phyloP scores from a whole-genome alignment of 2,113 vertebrate genomes.

The Leucopsar rothschildi region DNA sequence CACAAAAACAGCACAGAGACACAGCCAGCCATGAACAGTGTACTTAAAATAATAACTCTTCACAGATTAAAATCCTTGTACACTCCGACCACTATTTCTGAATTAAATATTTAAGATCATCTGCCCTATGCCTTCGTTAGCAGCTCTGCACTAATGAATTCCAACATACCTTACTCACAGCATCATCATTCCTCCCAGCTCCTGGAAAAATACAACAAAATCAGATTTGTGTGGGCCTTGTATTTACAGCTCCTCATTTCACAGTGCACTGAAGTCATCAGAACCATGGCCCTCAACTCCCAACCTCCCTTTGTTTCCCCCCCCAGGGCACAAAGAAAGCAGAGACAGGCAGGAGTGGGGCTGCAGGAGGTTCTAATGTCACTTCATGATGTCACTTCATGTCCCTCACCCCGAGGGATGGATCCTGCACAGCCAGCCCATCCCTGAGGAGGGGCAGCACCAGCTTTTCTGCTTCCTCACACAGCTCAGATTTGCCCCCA shows the following conservation, averaged over 20 bases:
- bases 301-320: background rate
- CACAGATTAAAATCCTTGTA: background rate
- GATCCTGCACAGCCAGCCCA: background rate
- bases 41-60: background rate
- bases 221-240: background rate
- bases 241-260: background rate
- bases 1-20: background rate
- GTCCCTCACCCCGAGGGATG: background rate
- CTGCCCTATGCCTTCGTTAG: rapidly evolving
- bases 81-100: background rate
- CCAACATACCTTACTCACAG: slow-evolving; percentile 10
- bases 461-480: background rate
- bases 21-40: background rate
- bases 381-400: rapidly evolving
- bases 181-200: slow-evolving; percentile 1
- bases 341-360: background rate
- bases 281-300: rapidly evolving
- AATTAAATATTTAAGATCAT: background rate
- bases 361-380: background rate
- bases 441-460: background rate
- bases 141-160: background rate
- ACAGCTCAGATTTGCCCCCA: no score
- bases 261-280: background rate
- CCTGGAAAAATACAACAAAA: slow-evolving; percentile 16
- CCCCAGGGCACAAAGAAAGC: background rate